Evolutionary conservation across 2,113 vertebrate species (phyloP).

Genomic region (Tauraco erythrolophus): DNA sequence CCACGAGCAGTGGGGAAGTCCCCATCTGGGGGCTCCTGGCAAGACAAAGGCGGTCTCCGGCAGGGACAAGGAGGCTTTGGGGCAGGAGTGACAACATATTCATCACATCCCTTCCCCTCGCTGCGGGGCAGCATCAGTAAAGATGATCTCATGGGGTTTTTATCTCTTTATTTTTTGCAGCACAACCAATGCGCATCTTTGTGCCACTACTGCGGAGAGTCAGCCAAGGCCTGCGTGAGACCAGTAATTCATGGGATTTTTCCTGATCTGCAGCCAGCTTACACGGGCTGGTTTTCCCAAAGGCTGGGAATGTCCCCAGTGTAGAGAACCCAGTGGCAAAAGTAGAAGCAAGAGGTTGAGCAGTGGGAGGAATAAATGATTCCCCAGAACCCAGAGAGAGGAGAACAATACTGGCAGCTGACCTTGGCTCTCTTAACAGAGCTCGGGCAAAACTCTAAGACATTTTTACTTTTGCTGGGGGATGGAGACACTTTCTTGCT

Average conservation of each 20-base stretch:
- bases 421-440: not conserved
- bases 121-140: not conserved
- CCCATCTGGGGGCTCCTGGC: not conserved
- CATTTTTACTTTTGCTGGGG: not conserved
- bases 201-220: not conserved
- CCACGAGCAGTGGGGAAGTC: not conserved
- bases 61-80: conserved; percentile 5
- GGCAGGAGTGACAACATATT: not conserved
- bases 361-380: not conserved
- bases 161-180: conserved; percentile 24
- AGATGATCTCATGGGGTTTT: conserved; percentile 59
- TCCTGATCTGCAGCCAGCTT: not conserved
- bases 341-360: not conserved
- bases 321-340: not conserved
- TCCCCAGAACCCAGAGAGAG: not conserved
- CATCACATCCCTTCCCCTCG: not conserved
- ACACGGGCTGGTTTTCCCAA: not conserved
- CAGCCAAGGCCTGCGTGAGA: not conserved
- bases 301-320: not conserved
- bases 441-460: not conserved
- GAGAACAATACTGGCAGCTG: not conserved
- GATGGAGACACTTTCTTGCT: not conserved
- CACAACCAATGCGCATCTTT: conserved; percentile 36
- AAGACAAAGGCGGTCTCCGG: conserved; percentile 41
- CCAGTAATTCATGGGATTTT: not conserved